Base-by-base conservation (phyloP, 1,140 invertebrate species). In the Lethrus apterus region DNA sequence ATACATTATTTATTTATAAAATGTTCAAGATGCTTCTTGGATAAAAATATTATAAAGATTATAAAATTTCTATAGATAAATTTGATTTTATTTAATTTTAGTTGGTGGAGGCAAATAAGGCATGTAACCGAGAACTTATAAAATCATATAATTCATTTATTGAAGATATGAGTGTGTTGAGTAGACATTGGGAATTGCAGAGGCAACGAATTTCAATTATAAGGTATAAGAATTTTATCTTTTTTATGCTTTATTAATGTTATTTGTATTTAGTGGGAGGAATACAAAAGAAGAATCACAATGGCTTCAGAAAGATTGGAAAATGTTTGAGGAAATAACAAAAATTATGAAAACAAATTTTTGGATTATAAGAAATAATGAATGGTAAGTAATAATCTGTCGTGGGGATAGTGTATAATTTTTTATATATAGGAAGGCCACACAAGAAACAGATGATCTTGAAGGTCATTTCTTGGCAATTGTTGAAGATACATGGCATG, bases 291-390 rank as follows among this genome's bases (percentile, higher is more conserved):
- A 42, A 15, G 23, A 42, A 42, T 29, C 26, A 24, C 21, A 42
- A 9, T n/a, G 10, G 1, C 17, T 29, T n/a, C 40, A 42, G 24
- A 41, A 30, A n/a, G 36, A 47, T 47, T 47, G 36, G 35, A 47
- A 40, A 23, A 47, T 41, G 35, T 47, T 40, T 20, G 31, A 48
- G 29, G 46, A 48, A 17, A 31, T 42, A 8, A 48, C 21, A 18
- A 48, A 34, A 21, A 48, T 48, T 17, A 23, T 48, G 20, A 48
- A 48, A 43, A 48, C 29, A 3, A 48, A 48, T 43, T 43, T 42
- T 14, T 48, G 46, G 46, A 34, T 48, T 17, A 40, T 42, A 26
- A 17, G 46, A 13, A 47, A 13, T 31, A 32, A 2, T 11, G 21
- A 47, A 14, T 18, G 21, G 45, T 47, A 47, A 41, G 32, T 34